These are phyloP conservation scores for Platysteira castanea DNA, from an alignment of 2,113 vertebrate genomes.

Conservation along the genomic window DNA sequence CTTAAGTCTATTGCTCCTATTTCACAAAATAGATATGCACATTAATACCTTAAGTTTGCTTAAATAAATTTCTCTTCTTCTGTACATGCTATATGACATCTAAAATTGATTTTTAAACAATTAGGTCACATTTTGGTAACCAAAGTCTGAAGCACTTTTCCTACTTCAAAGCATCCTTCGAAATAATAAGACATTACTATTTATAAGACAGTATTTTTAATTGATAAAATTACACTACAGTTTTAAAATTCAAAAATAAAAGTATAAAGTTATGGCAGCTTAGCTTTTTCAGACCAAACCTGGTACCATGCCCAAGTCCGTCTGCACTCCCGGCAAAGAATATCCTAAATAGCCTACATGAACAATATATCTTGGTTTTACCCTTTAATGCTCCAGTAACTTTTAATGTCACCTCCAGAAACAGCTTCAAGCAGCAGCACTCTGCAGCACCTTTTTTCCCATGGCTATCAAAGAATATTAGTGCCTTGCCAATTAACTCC, in stretches of 20 bases:
- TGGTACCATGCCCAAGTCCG: not conserved
- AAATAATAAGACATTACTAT: not conserved
- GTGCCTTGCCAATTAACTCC: not conserved
- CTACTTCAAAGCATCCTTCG: not conserved
- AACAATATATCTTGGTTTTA: not conserved
- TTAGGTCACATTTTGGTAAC: not conserved
- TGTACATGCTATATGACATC: not conserved
- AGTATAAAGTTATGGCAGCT: not conserved
- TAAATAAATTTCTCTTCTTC: not conserved
- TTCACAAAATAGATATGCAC: not conserved
- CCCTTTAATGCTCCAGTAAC: not conserved
- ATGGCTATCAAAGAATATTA: not conserved
- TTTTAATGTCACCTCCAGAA: not conserved
- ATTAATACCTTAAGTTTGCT: not conserved
- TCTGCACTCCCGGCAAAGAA: not conserved
- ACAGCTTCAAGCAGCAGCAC: not conserved
- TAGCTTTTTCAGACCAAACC: not conserved
- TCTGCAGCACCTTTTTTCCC: not conserved
- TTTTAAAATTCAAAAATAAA: not conserved
- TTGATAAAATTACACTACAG: not conserved
- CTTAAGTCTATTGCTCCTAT: not conserved
- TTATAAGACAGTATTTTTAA: not conserved
- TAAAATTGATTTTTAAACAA: not conserved
- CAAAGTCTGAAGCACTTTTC: not conserved
- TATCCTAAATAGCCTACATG: not conserved